Conservation (phyloP, 2,797 vertebrate species). For the Parauchenoglanis punctatus region DNA sequence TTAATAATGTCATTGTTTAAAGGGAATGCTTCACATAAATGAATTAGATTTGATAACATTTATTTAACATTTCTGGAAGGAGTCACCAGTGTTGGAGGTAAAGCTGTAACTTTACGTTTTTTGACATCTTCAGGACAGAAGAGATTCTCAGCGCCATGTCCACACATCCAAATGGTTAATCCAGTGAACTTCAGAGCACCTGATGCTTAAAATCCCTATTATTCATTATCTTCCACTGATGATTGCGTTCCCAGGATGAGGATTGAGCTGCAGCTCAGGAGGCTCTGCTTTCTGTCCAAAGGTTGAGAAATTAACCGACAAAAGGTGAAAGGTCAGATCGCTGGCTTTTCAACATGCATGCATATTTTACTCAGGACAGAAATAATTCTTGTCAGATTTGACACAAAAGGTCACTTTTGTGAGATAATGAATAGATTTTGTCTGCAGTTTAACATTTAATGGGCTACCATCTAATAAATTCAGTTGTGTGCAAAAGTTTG, state of each 20-base stretch:
- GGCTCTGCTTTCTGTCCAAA: slow-evolving; percentile 40
- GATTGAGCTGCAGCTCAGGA: slow-evolving; percentile 28
- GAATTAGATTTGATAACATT: background rate
- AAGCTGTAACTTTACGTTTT: background rate
- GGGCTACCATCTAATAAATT: background rate
- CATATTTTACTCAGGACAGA: background rate
- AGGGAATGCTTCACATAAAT: background rate
- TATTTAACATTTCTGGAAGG: background rate
- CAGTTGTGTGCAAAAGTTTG: background rate
- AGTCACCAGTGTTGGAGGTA: background rate
- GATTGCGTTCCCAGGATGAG: slow-evolving; percentile 52
- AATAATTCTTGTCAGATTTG: slow-evolving; percentile 15
- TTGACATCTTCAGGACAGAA: background rate
- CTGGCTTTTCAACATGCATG: slow-evolving; percentile 13
- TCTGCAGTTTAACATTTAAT: background rate
- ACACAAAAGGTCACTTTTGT: background rate
- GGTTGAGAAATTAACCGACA: slow-evolving; percentile 55
- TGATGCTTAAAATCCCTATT: slow-evolving; percentile 56
- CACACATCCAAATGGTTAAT: slow-evolving; percentile 29
- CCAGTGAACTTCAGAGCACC: slow-evolving; percentile 32
- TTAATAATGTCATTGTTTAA: background rate
- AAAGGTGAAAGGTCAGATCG: slow-evolving; percentile 44
- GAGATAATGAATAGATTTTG: background rate
- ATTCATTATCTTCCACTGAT: slow-evolving; percentile 58
- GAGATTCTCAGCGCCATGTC: background rate